Percentiles rank a stretch among this genome's conserved stretches.
phyloP scores from a whole-genome alignment of 2,113 vertebrate species.

The Dolichallabes microphthalmus region DNA sequence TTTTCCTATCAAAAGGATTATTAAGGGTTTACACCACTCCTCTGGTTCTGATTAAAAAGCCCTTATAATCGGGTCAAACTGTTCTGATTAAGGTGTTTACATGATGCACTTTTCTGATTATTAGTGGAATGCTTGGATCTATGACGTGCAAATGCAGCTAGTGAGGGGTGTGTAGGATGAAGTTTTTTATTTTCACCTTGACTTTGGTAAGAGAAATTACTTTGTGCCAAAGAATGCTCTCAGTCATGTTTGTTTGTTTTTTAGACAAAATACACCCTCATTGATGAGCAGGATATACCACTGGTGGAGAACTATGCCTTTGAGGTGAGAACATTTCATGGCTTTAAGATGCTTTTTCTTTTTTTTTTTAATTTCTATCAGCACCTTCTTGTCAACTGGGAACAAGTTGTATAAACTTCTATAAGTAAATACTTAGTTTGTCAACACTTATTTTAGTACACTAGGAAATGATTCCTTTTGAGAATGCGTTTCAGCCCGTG shows the following conservation, averaged over 20 bases:
- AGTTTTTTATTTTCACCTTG: neutral
- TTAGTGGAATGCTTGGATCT: too few species aligned
- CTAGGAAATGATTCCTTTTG: neutral
- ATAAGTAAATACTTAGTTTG: neutral
- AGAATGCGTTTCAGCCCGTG: neutral
- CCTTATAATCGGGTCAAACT: too few species aligned
- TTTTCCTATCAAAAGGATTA: too few species aligned
- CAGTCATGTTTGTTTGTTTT: slow-evolving; percentile 29
- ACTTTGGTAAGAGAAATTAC: too few species aligned
- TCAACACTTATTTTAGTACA: neutral
- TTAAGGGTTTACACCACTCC: too few species aligned
- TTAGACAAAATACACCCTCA: slow-evolving; percentile 96
- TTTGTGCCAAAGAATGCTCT: neutral
- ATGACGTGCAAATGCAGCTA: too few species aligned
- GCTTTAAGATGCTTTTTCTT: slow-evolving; percentile 4
- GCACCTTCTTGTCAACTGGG: neutral
- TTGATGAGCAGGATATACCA: slow-evolving; percentile 96
- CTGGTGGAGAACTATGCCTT: slow-evolving; percentile 97
- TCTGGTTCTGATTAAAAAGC: too few species aligned
- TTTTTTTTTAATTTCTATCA: neutral
- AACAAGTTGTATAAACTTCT: neutral
- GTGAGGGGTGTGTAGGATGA: neutral
- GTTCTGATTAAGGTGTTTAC: too few species aligned
- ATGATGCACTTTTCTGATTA: too few species aligned
- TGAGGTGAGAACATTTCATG: slow-evolving; percentile 78